Evolutionary conservation across 1,140 invertebrate species (phyloP), one percentile per base, ranked within the genome.

Genomic region (Polyergus mexicanus): DNA sequence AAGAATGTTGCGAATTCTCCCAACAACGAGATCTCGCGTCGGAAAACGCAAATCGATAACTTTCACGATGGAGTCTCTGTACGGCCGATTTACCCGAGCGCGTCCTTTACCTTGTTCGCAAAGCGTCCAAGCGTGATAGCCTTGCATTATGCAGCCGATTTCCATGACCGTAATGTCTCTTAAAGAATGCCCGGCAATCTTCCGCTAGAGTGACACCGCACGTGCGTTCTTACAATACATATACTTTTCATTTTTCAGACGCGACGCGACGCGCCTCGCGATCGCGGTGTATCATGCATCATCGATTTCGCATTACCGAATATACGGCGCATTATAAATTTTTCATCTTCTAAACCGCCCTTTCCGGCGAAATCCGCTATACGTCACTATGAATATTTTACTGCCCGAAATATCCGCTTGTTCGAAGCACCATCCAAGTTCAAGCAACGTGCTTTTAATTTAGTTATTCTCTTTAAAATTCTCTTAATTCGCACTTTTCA

Each of bases 241-340:
- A 44, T 11, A 81, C 66, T 81, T 83, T 83, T n/a, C 78, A 83
- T 74, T 72, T 83, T 60, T 83, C 54, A 60, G n/a, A 69, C 54
- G 22, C 41, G n/a, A 69, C 54, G 22, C 41, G 60, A 22, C 44
- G 58, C 35, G 44, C 16, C 51, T 44, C 38, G 78, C 66, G 77
- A 66, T 16, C 51, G 78, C 78, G 54, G n/a, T 47, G 51, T 72
- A 81, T 78, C 76, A 51, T 16, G 51, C 38, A 35, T 47, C 78
- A 83, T 83, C 78, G 68, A 83, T 83, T 83, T 83, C 56, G 38
- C 68, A 56, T 83, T 83, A 83, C 68, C 56, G 68, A 83, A 83
- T 74, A 83, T 83, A 83, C 28, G 68, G 78, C 10, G 78, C 38
- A 74, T 74, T 83, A 74, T 83, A 83, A 72, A 83, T 83, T 83